These are phyloP conservation scores for Melitaea cinxia DNA, from an alignment of 1,140 invertebrate species.

Conservation along the genomic window DNA sequence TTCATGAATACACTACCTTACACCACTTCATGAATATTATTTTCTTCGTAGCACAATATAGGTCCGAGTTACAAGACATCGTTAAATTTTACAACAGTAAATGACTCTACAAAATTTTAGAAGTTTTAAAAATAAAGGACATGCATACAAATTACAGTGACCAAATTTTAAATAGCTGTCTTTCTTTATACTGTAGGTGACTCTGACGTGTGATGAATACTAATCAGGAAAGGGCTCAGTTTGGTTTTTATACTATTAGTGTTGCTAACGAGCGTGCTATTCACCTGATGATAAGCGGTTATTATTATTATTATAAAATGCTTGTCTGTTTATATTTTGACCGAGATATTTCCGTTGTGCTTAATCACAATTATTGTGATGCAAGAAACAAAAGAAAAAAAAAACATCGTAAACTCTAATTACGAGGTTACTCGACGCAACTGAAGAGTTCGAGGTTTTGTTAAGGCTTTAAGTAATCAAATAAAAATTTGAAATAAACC, in stretches of 20 bases:
- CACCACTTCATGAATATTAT: too few species aligned
- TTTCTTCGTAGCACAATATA: neutral
- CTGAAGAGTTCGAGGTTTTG: conserved; percentile 5
- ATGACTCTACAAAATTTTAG: neutral
- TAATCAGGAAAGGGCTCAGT: neutral
- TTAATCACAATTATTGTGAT: neutral
- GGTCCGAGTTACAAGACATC: neutral
- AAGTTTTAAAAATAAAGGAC: neutral
- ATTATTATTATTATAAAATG: too few species aligned
- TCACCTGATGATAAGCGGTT: too few species aligned
- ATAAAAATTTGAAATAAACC: neutral
- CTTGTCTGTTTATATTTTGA: too few species aligned
- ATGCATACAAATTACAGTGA: neutral
- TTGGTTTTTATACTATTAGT: too few species aligned
- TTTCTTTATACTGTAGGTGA: neutral
- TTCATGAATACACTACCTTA: too few species aligned
- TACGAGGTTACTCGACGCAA: neutral
- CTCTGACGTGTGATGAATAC: neutral
- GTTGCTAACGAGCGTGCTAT: too few species aligned
- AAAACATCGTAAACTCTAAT: neutral
- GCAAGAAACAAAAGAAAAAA: too few species aligned
- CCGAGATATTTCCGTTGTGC: too few species aligned
- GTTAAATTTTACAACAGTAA: neutral
- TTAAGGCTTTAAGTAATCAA: neutral
- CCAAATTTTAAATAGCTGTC: neutral